Evolutionary conservation across 2,113 vertebrate genomes (phyloP).

Genomic region (Cavia aperea): DNA sequence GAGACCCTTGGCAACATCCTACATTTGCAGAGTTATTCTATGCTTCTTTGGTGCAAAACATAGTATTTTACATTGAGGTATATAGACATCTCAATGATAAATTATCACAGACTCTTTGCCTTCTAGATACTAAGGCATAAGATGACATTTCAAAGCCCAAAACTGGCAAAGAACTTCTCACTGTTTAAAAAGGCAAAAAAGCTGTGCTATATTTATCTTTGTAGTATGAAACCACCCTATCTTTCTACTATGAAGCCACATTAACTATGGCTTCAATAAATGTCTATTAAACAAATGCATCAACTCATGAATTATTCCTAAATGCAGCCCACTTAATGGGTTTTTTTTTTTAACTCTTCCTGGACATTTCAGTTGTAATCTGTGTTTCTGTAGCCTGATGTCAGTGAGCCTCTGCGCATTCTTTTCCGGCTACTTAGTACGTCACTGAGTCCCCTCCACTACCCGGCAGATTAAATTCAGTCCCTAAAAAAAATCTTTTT

Average conservation of each 20-base stretch:
- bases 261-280: slow-evolving; percentile 12
- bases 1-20: slow-evolving; percentile 46
- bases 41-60: slow-evolving; percentile 58
- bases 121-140: background rate
- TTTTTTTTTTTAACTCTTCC: background rate
- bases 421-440: background rate
- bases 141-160: background rate
- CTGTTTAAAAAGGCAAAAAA: background rate
- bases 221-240: background rate
- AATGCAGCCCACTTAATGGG: background rate
- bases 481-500: background rate
- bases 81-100: background rate
- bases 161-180: background rate
- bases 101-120: background rate
- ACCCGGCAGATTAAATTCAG: background rate
- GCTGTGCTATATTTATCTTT: background rate
- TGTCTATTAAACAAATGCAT: slow-evolving; percentile 13
- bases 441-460: background rate
- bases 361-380: background rate
- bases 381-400: background rate
- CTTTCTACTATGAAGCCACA: background rate
- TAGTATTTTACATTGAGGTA: background rate
- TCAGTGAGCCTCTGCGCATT: background rate
- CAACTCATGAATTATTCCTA: slow-evolving; percentile 18
- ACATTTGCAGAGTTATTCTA: slow-evolving; percentile 63